Conservation (phyloP, 92 coral and sea anemone species). For the Meandrina meandrites region DNA sequence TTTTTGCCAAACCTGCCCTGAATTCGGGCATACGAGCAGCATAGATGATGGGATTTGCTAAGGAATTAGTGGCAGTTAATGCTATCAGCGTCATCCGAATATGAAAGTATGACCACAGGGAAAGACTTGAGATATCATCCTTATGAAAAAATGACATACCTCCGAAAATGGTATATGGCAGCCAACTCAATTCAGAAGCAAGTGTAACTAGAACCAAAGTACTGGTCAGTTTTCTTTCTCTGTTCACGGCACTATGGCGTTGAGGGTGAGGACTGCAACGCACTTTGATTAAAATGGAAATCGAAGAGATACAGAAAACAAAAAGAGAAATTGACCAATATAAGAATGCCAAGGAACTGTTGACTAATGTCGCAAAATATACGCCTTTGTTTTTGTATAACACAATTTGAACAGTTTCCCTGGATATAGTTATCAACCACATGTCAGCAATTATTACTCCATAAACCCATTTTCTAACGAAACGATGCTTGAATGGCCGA, state of each 20-base stretch:
- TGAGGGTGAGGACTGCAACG: background rate
- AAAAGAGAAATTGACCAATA: background rate
- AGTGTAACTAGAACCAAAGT: background rate
- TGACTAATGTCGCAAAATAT: background rate
- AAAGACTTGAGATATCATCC: background rate
- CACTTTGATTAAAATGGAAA: background rate
- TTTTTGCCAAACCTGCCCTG: background rate
- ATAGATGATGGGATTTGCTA: background rate
- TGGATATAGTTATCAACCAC: background rate
- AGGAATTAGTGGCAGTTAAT: background rate
- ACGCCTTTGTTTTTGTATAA: background rate
- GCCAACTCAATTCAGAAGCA: background rate
- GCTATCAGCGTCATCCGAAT: background rate
- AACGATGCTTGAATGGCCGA: background rate
- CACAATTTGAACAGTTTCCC: background rate
- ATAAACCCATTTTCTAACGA: background rate
- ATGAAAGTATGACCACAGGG: background rate
- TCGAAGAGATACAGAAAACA: background rate
- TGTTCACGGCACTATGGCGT: background rate
- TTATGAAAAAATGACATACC: background rate
- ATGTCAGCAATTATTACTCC: background rate
- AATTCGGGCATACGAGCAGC: background rate
- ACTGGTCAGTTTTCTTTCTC: conserved; percentile 1
- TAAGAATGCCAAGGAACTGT: background rate
- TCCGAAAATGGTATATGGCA: background rate